These are phyloP conservation scores for Ispidina picta DNA, from an alignment of 2,797 vertebrate genomes.

Conservation along the genomic window DNA sequence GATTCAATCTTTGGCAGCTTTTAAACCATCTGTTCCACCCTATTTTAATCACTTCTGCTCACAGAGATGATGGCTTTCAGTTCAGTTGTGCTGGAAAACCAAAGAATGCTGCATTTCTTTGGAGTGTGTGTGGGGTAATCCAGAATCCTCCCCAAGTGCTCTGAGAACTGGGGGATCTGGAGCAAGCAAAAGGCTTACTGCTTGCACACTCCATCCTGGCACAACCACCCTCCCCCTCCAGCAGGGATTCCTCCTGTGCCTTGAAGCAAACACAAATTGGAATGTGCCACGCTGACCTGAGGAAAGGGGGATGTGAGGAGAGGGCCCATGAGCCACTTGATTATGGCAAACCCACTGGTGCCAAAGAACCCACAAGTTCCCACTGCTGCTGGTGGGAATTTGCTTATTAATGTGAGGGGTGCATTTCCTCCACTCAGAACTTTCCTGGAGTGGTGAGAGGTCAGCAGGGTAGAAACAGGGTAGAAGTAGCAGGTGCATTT, in stretches of 20 bases:
- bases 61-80: slow-evolving; percentile 36
- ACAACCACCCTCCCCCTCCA: slow-evolving; percentile 62
- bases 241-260: slow-evolving; percentile 79
- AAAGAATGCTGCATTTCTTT: slow-evolving; percentile 34
- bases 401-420: not conserved
- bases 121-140: not conserved
- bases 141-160: slow-evolving; percentile 18
- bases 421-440: slow-evolving; percentile 2
- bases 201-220: fast-evolving
- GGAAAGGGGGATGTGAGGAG: slow-evolving; percentile 48
- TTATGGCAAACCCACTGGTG: slow-evolving; percentile 46
- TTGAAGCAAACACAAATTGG: slow-evolving; percentile 78
- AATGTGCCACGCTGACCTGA: slow-evolving; percentile 79
- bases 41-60: slow-evolving; percentile 56
- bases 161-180: not conserved
- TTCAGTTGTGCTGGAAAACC: slow-evolving; percentile 49
- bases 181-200: not conserved
- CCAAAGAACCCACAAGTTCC: not conserved
- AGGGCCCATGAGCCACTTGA: slow-evolving; percentile 68
- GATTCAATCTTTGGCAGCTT: slow-evolving; percentile 42
- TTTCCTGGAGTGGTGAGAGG: not conserved
- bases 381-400: not conserved
- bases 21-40: slow-evolving; percentile 62
- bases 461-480: not conserved
- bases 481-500: not conserved